These are phyloP conservation scores for Epizoanthus fatuus DNA, from an alignment of 92 coral and sea anemone genomes.

Conservation along the genomic window DNA sequence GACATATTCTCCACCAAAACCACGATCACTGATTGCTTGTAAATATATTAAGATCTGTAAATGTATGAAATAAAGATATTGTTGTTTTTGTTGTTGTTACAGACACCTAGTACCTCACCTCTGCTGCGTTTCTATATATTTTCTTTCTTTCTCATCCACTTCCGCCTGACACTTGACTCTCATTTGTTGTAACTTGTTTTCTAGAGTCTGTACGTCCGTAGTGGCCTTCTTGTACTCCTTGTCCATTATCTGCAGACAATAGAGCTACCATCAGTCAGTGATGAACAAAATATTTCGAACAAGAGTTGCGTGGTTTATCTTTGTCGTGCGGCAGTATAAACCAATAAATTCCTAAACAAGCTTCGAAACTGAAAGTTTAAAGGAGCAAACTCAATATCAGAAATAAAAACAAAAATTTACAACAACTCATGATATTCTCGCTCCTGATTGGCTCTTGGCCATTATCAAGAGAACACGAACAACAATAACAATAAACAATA, in stretches of 20 bases:
- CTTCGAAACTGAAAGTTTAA: neutral
- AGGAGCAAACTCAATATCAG: no score
- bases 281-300: neutral
- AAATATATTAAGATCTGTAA: no score
- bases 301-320: neutral
- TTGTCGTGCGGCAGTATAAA: neutral
- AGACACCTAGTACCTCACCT: constrained; percentile 48
- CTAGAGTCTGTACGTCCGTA: constrained; percentile 67
- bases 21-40: no score
- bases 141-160: constrained; percentile 66
- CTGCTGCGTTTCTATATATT: constrained; percentile 67
- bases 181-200: constrained; percentile 68
- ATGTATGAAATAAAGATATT: no score
- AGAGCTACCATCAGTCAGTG: no score
- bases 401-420: no score
- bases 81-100: no score
- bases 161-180: constrained; percentile 72
- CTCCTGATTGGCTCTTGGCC: no score
- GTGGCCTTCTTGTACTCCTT: constrained; percentile 78
- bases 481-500: no score
- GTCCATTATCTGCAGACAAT: constrained; percentile 67
- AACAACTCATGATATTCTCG: no score
- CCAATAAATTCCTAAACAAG: neutral
- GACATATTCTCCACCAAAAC: no score
- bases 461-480: no score